phyloP scores from a whole-genome alignment of 2,113 vertebrate species.

The Saccopteryx leptura region DNA sequence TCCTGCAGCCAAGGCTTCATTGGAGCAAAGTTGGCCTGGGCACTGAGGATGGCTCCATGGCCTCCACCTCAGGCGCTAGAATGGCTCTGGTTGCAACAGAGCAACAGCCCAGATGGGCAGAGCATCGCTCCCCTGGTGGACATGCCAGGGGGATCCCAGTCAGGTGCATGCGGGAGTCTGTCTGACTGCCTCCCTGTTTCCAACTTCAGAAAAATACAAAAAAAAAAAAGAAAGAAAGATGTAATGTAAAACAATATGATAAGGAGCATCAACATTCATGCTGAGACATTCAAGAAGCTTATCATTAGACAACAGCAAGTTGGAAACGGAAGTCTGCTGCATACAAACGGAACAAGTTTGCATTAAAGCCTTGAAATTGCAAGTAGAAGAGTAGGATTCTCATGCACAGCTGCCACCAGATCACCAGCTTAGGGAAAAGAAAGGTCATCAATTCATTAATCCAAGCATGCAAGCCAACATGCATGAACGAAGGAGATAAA shows the following conservation, averaged over 20 bases:
- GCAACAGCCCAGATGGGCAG: too few relatives aligned
- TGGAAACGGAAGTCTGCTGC: not conserved
- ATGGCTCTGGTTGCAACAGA: too few relatives aligned
- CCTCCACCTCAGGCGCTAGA: too few relatives aligned
- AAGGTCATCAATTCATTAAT: not conserved
- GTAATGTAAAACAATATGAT: not conserved
- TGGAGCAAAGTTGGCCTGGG: too few relatives aligned
- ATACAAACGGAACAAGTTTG: not conserved
- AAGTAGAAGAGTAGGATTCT: not conserved
- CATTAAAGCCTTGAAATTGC: not conserved
- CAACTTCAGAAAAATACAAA: too few relatives aligned
- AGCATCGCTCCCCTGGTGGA: too few relatives aligned
- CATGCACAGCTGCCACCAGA: not conserved
- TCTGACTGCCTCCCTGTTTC: too few relatives aligned
- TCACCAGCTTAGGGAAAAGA: not conserved
- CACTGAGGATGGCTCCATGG: too few relatives aligned
- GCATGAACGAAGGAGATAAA: not conserved
- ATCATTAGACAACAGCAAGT: not conserved
- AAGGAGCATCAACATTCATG: not conserved
- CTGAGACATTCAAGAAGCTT: not conserved
- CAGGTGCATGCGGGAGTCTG: too few relatives aligned
- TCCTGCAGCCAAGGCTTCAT: too few relatives aligned
- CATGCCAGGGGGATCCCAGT: too few relatives aligned
- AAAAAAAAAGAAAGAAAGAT: not conserved
- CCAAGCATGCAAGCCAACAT: not conserved